Base-by-base conservation (phyloP, 2,113 vertebrate genomes). In the Pterophyllum scalare region DNA sequence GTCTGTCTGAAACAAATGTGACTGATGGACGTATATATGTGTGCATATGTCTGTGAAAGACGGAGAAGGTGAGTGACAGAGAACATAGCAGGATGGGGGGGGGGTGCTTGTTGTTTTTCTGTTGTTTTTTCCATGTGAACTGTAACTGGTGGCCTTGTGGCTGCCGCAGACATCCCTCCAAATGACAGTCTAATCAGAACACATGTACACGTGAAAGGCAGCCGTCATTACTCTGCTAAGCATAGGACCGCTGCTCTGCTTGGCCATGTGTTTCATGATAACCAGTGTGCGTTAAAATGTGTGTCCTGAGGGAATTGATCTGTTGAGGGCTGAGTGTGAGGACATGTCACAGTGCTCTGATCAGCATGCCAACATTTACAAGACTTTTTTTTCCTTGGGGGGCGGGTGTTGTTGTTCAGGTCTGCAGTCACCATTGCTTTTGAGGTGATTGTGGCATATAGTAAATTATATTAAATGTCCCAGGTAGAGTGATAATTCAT, bases 151-250 rank as follows among this genome's bases (percentile, higher is more conserved):
- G 89, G 88, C 87, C 89, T 76, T 78, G 87, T 57, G 79, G 89
- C 87, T 9, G 72, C 92, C 89, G 60, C 93, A 94, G 88, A 88
- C 90, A 64, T 88, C 86, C 87, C 85, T 83, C 89, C 88, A 94
- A 92, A 94, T 94, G 94, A 94, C 93, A 94, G 92, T 92, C 90
- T 92, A 90, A 96, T 95, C 92, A 93, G 94, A 94, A 94, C 85
- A 92, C 92, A 91, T 89, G 88, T 94, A 89, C 86, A 31, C 88
- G 89, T 92, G 81, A 91, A 88, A 85, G 81, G 83, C 91, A 94
- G 90, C 91, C 85, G 91, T 93, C 94, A 93, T 96, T 95, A 95
- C 91, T 85, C 84, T 62, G 81, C 92, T 95, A 94, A 95, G 94
- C 95, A 93, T 95, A 95, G 94, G 89, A 91, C 38, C 20, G 59